phyloP scores from a whole-genome alignment of 2,888 invertebrate species.

The Xiphydria camelus region DNA sequence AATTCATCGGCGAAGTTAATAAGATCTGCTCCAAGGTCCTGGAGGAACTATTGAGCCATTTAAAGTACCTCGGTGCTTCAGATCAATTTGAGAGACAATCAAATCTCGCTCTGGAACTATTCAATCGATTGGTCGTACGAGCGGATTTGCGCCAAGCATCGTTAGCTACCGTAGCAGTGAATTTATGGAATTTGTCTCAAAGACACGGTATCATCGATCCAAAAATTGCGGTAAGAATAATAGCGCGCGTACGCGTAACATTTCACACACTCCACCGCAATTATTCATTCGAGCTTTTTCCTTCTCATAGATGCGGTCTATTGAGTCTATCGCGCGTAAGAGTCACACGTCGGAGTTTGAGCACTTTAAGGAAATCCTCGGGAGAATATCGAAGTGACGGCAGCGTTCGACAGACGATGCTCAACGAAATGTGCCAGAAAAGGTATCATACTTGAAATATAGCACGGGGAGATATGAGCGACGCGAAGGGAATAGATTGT shows the following conservation, averaged over 20 bases:
- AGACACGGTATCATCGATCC: slow-evolving; percentile 66
- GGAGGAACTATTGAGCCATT: slow-evolving; percentile 74
- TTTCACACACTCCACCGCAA: too few species aligned
- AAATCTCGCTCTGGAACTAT: slow-evolving; percentile 73
- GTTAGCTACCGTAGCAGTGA: slow-evolving; percentile 71
- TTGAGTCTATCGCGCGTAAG: slow-evolving; percentile 47
- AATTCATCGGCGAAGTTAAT: slow-evolving; percentile 81
- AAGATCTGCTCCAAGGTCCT: slow-evolving; percentile 76
- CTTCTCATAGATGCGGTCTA: slow-evolving; percentile 41
- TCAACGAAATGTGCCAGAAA: too few species aligned
- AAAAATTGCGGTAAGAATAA: slow-evolving; percentile 58
- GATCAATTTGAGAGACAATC: slow-evolving; percentile 72
- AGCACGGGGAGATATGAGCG: too few species aligned
- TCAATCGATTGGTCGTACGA: slow-evolving; percentile 68
- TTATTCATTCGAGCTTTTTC: slow-evolving; percentile 4
- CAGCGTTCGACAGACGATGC: too few species aligned
- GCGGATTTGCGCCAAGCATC: slow-evolving; percentile 66
- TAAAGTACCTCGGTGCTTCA: slow-evolving; percentile 67
- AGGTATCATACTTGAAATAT: too few species aligned
- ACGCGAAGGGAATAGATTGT: too few species aligned
- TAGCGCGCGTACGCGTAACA: too few species aligned
- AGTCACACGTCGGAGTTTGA: slow-evolving; percentile 41
- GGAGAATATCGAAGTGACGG: slow-evolving; percentile 36
- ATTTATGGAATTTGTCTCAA: slow-evolving; percentile 80
- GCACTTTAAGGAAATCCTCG: slow-evolving; percentile 44